Conservation (phyloP, 2,113 vertebrate species). For the Corythaixoides concolor region DNA sequence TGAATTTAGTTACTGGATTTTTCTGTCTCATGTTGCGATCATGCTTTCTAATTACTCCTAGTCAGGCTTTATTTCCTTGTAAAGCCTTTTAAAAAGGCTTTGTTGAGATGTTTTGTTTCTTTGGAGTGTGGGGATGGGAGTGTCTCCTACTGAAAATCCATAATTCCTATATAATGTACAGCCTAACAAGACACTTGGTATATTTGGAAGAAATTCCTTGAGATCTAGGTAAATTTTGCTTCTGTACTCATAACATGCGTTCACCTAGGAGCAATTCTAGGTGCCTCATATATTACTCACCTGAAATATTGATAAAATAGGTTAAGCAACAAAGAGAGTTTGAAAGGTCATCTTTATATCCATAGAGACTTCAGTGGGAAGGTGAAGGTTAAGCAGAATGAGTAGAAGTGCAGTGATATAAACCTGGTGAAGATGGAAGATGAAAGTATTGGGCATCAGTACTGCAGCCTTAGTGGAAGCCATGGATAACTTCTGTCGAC, state of each 20-base stretch:
- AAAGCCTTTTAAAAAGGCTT: neutral
- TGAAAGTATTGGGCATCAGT: fast-evolving
- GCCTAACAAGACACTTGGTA: neutral
- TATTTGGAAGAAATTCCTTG: neutral
- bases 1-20: neutral
- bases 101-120: neutral
- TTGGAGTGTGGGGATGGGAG: neutral
- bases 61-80: neutral
- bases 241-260: neutral
- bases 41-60: neutral
- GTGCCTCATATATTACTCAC: neutral
- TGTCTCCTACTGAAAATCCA: neutral
- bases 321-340: neutral
- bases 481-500: neutral
- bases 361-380: neutral
- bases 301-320: neutral
- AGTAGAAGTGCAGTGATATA: neutral
- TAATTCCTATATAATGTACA: neutral
- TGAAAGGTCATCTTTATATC: neutral
- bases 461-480: neutral
- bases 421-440: neutral
- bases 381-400: neutral
- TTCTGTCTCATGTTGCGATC: neutral
- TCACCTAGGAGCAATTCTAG: neutral
- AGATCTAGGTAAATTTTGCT: neutral